Evolutionary conservation across 2,113 vertebrate species (phyloP).

Genomic region (Lamprotornis superbus): DNA sequence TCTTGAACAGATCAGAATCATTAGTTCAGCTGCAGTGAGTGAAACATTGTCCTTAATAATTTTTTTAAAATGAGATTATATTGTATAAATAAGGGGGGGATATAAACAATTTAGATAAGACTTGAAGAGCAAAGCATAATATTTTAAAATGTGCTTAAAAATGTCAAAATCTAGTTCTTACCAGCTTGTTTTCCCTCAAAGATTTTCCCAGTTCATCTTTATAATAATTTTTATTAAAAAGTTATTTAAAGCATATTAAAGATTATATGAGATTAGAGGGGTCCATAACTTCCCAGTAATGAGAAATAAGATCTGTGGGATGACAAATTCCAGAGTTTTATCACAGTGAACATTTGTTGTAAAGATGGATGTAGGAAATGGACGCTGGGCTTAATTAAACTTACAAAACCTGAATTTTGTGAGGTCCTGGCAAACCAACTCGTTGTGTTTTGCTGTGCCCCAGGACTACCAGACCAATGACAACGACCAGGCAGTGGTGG

Average conservation of each 20-base stretch:
- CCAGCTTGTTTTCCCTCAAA: neutral
- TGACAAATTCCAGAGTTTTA: neutral
- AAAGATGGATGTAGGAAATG: neutral
- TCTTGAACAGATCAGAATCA: conserved; percentile 90
- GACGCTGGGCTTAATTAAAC: fast-evolving
- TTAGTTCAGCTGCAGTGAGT: conserved; percentile 91
- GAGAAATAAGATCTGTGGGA: neutral
- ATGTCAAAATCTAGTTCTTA: neutral
- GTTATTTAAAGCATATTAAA: neutral
- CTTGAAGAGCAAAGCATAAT: neutral
- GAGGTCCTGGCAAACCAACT: neutral
- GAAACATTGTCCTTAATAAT: neutral
- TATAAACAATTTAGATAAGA: neutral
- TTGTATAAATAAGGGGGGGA: neutral
- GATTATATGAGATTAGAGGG: neutral
- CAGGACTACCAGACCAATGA: conserved; percentile 94
- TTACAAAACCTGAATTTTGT: neutral
- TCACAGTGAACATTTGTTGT: fast-evolving
- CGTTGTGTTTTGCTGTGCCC: neutral
- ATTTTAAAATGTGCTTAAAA: neutral
- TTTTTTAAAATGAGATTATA: neutral
- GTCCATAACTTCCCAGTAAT: neutral
- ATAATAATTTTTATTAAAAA: neutral
- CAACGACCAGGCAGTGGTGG: conserved; percentile 96
- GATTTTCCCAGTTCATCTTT: neutral